Conservation (phyloP, 2,113 vertebrate genomes). For the Poeciliopsis retropinna region DNA sequence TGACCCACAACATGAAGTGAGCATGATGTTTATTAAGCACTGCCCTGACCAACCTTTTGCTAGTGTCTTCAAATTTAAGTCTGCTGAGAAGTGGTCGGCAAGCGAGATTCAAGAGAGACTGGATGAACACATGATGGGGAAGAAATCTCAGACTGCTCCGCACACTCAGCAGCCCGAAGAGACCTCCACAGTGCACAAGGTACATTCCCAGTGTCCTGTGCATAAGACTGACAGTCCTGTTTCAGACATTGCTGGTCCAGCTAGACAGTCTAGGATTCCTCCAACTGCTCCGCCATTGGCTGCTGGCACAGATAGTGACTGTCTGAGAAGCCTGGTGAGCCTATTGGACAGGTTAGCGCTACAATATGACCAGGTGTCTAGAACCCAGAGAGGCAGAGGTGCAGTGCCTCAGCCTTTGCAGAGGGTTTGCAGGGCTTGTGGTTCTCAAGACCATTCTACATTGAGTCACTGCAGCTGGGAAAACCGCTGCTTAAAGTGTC, state of each 20-base stretch:
- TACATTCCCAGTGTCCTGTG: not conserved
- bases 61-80: constrained; percentile 5
- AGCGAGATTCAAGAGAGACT: not conserved
- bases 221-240: not conserved
- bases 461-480: not conserved
- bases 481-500: not conserved
- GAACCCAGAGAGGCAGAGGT: not conserved
- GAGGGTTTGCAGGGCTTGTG: not conserved
- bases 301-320: not conserved
- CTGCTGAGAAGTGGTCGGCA: not conserved
- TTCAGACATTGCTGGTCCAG: not conserved
- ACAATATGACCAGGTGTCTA: not conserved
- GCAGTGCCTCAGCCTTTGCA: not conserved
- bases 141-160: not conserved
- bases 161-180: not conserved
- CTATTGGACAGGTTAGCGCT: not conserved
- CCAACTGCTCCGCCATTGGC: not conserved
- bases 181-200: not conserved
- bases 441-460: not conserved
- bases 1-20: constrained; percentile 6
- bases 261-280: not conserved
- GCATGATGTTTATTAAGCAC: constrained; percentile 16
- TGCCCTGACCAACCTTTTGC: not conserved
- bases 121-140: not conserved
- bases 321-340: not conserved